Evolutionary conservation across 2,113 vertebrate species (phyloP), one percentile per base, ranked within the genome.

Genomic region (Condylura cristata): DNA sequence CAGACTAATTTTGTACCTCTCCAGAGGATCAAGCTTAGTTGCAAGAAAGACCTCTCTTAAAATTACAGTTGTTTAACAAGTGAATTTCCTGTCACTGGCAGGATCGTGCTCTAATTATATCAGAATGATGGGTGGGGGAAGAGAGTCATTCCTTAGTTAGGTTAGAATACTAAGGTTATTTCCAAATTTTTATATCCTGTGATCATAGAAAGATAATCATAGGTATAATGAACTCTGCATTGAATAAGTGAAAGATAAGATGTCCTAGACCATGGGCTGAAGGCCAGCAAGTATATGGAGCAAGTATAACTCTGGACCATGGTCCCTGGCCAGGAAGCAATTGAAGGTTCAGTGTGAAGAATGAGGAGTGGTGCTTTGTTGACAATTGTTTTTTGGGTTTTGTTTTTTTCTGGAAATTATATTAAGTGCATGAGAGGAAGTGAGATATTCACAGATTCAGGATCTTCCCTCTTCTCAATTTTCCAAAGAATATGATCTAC

Each of bases 401-500:
- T n/a, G n/a, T n/a, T 48, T 32, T 72, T 91, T 80, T 86, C 51
- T 60, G 24, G 37, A 90, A 95, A 68, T 51, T 85, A n/a, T 53
- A 46, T 74, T 60, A 46, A 5, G 5, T 74, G 5, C 28, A 3
- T 58, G 32, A 81, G 17, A 90, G 28, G 51, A 92, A 61, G 34
- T 48, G 30, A 60, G 16, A 37, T 82, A 58, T 1, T 39, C 26
- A 37, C 37, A 63, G 46, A n/a, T 60, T 24, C 8, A 39, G 14
- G 44, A 34, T 76, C 65, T 71, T 53, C 30, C 8, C 17, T 71
- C 34, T 3, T 28, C 32, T 58, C n/a, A 24, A 4, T 53, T 85
- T 91, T 66, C 30, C 17, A 18, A n/a, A 86, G 0, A 78, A 16
- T 51, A 28, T 37, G 34, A n/a, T 44, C 44, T 53, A 44, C 37